Conservation (phyloP, 2,888 invertebrate species). For the Agonopterix arenella region DNA sequence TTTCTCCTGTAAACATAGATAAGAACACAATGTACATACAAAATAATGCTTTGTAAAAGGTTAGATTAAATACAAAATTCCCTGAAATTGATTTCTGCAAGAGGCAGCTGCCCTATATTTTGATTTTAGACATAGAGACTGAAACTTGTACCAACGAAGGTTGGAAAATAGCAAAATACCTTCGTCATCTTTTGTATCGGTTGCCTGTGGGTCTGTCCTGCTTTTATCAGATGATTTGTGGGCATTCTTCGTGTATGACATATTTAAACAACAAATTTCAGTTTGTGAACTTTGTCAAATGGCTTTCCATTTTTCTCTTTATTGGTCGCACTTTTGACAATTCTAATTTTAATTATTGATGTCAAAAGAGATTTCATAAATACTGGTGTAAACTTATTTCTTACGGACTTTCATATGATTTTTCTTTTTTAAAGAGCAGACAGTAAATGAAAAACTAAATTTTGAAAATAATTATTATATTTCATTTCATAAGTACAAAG, state of each 20-base stretch:
- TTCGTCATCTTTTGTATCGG: slow-evolving; percentile 40
- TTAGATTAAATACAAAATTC: not conserved
- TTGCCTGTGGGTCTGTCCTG: slow-evolving; percentile 39
- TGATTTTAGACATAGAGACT: not conserved
- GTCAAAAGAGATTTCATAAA: slow-evolving; percentile 1
- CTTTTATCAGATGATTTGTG: slow-evolving; percentile 59
- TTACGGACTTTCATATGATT: no score
- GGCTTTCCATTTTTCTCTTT: slow-evolving; percentile 60
- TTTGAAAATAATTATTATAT: slow-evolving; percentile 64
- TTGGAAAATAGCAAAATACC: slow-evolving; percentile 34
- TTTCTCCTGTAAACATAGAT: slow-evolving; percentile 46
- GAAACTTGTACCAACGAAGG: not conserved
- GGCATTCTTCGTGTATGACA: slow-evolving; percentile 67
- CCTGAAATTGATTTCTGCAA: no score
- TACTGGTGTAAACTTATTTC: not conserved
- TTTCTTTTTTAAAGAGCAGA: no score
- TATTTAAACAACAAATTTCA: slow-evolving; percentile 72
- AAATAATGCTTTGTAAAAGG: no score
- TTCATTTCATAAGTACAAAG: slow-evolving; percentile 60
- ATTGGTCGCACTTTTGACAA: slow-evolving; percentile 38
- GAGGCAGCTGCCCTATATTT: no score
- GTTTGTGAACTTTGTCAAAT: slow-evolving; percentile 65
- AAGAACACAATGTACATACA: not conserved
- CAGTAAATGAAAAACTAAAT: slow-evolving; percentile 25
- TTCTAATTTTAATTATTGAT: slow-evolving; percentile 48